A percentile compares a stretch with the other conserved stretches of the same genome.
These are phyloP conservation scores for Tuta absoluta DNA, from an alignment of 2,888 invertebrate species.

Conservation along the genomic window DNA sequence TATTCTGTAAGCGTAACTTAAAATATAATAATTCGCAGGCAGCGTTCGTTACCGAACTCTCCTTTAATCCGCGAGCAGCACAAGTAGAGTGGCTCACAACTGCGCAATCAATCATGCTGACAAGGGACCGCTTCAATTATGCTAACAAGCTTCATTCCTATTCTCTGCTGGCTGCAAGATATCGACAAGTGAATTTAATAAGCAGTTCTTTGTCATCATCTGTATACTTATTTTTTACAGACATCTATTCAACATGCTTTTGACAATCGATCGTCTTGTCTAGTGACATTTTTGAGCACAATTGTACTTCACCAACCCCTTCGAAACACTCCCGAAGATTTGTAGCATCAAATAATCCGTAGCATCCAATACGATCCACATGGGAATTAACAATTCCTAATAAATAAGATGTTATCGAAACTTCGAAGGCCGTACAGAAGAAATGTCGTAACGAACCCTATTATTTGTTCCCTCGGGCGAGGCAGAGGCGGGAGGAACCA, in stretches of 20 bases:
- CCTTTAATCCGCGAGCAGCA: slow-evolving; percentile 32
- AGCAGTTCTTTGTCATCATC: neutral
- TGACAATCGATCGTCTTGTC: neutral
- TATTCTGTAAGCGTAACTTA: too few species aligned
- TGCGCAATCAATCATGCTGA: slow-evolving; percentile 51
- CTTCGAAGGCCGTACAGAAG: neutral
- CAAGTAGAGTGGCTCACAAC: slow-evolving; percentile 32
- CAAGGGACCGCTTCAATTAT: slow-evolving; percentile 17
- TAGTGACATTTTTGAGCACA: too few species aligned
- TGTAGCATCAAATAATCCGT: neutral
- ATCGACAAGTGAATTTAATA: slow-evolving; percentile 13
- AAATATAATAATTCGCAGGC: too few species aligned
- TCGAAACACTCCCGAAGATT: neutral
- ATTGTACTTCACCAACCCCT: neutral
- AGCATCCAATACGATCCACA: neutral
- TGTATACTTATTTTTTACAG: neutral
- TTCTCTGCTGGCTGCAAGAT: slow-evolving; percentile 1
- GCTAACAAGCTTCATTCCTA: slow-evolving; percentile 23
- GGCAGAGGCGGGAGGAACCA: neutral
- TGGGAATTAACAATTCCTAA: neutral
- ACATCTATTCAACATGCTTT: neutral
- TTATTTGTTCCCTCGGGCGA: slow-evolving; percentile 11
- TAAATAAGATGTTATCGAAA: slow-evolving; percentile 9
- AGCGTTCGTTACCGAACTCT: slow-evolving; percentile 22
- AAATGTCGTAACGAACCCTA: neutral